Percentiles rank a stretch among this genome's conserved stretches.
Conservation (phyloP, 2,797 vertebrate genomes). For the Cyprinella venusta region DNA sequence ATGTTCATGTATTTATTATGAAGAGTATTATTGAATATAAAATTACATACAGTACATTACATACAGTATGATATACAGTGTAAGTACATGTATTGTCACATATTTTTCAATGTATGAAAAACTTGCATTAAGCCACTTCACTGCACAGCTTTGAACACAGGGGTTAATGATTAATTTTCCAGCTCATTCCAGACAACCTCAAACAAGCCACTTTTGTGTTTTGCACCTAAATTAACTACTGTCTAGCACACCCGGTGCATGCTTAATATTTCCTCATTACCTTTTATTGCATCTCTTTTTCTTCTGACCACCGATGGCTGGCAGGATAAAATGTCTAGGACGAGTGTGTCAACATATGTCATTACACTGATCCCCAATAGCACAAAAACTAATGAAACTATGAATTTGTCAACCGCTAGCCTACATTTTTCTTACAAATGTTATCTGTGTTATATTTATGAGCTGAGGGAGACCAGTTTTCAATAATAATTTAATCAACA, state of each 20-base stretch:
- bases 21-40: too few species aligned
- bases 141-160: not conserved
- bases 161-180: not conserved
- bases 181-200: not conserved
- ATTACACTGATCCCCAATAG: not conserved
- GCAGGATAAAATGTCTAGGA: not conserved
- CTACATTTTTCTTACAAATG: not conserved
- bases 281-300: conserved; percentile 1
- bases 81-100: too few species aligned
- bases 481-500: not conserved
- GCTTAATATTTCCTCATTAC: not conserved
- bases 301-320: not conserved
- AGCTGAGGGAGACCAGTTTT: not conserved
- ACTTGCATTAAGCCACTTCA: not conserved
- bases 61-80: too few species aligned
- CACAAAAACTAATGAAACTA: not conserved
- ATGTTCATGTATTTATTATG: too few species aligned
- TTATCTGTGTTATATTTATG: not conserved
- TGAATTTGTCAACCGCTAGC: not conserved
- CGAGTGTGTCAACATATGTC: not conserved
- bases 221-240: conserved; percentile 26
- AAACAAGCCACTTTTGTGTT: not conserved
- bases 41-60: too few species aligned
- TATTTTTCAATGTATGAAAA: too few species aligned
- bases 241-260: not conserved